Evolutionary conservation across 2,113 vertebrate genomes (phyloP).

Genomic region (Zootoca vivipara): DNA sequence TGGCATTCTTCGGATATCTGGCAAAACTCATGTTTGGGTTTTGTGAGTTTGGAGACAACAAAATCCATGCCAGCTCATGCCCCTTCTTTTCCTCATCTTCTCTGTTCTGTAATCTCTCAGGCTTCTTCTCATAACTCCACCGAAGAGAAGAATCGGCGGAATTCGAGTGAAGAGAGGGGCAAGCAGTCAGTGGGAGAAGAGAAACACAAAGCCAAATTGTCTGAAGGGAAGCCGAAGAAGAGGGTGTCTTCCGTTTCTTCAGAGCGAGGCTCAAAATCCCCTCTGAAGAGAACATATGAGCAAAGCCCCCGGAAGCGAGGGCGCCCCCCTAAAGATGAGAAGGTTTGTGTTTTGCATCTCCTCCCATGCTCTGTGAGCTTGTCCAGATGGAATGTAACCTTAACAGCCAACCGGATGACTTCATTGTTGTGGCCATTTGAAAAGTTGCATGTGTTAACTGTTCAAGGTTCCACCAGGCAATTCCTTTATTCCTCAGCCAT

Average conservation of each 20-base stretch:
- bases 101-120: constrained; percentile 79
- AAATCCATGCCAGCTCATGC: constrained; percentile 12
- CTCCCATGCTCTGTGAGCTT: constrained; percentile 48
- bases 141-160: constrained; percentile 81
- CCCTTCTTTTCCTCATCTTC: constrained; percentile 62
- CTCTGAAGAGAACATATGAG: constrained; percentile 85
- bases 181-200: constrained; percentile 80
- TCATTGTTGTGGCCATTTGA: constrained; percentile 22
- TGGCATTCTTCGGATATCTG: constrained; percentile 32
- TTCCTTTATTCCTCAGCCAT: constrained; percentile 1
- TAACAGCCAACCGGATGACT: constrained; percentile 33
- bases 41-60: constrained; percentile 35
- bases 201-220: constrained; percentile 83
- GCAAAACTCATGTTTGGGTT: constrained; percentile 48
- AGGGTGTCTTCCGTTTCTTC: constrained; percentile 78
- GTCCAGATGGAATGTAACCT: constrained; percentile 52
- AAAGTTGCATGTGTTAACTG: constrained; percentile 29
- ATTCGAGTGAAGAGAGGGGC: constrained; percentile 88
- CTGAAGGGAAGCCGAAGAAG: constrained; percentile 81
- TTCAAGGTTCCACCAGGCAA: constrained; percentile 24
- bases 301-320: constrained; percentile 91
- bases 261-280: constrained; percentile 79
- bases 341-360: constrained; percentile 83
- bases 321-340: constrained; percentile 90
- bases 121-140: constrained; percentile 79